Base-by-base conservation (phyloP, 2,888 invertebrate species). In the Trachelus stipa region DNA sequence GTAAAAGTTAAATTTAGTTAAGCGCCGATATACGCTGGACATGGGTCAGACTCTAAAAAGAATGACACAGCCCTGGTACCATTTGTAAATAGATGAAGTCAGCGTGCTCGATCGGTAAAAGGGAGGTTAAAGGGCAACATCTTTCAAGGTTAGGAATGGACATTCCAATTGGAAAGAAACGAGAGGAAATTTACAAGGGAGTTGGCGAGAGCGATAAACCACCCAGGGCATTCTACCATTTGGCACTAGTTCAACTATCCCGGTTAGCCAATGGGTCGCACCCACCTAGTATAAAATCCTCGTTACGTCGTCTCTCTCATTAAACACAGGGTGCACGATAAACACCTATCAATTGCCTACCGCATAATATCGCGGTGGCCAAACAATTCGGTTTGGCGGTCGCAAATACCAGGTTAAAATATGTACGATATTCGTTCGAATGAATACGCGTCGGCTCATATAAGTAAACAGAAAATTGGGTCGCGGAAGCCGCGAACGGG, bases 321-420 rank as follows among this genome's bases (percentile, higher is more conserved):
- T 86, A 86, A 86, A 83, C 31, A 34, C 31, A 31, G 31, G 71
- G 34, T 33, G 80, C 75, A 80, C 82, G 84, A 81, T 83, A 85
- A 84, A 86, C 83, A 81, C 80, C 79, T 81, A 83, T 81, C 75
- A 71, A 74, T 77, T 77, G 74, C 56, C 74, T 30, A 69, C 56
- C 76, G 56, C 78, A 73, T 73, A 73, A 75, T 78, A 78, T 76
- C 81, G 77, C 75, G 78, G 77, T 82, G 79, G 84, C 84, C 79
- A 79, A 73, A 73, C 81, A 77, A 81, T 82, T 85, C 23, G 56
- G 85, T 86, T 86, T 86, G 85, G 81, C 82, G 81, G 81, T 83
- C 77, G 85, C 86, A 83, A 85, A 86, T 79, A 86, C 75, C 69
- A 68, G 23, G 74, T 76, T 83, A 81, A 86, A 86, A 86, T 85